phyloP scores from a whole-genome alignment of 2,797 vertebrate genomes.

The Propithecus deckenii region DNA sequence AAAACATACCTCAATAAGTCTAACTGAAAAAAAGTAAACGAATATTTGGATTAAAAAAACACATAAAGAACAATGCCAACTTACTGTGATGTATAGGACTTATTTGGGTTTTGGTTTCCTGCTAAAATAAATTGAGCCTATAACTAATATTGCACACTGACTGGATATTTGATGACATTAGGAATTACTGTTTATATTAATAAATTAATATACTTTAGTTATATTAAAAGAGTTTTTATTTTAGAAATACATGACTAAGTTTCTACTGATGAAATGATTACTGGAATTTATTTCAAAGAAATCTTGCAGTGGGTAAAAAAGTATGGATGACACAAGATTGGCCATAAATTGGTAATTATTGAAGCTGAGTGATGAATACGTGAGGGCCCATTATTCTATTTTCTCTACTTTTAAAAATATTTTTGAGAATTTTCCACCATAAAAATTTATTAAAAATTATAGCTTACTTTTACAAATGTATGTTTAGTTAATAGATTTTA shows the following conservation, averaged over 20 bases:
- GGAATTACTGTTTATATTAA: not conserved
- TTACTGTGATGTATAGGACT: not conserved
- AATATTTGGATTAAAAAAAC: not conserved
- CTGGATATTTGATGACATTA: slow-evolving; percentile 19
- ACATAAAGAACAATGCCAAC: not conserved
- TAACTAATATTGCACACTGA: not conserved
- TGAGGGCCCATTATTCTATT: not conserved
- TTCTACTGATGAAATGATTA: not conserved
- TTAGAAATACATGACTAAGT: not conserved
- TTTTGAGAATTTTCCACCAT: not conserved
- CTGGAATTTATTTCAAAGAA: not conserved
- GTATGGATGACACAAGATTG: not conserved
- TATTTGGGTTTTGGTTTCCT: not conserved
- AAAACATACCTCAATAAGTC: not conserved
- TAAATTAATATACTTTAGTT: not conserved
- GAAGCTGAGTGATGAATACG: not conserved
- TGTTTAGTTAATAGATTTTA: not conserved
- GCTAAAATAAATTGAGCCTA: not conserved
- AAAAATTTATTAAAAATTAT: not conserved
- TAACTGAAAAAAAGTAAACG: not conserved
- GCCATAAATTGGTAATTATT: not conserved
- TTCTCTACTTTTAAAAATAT: not conserved
- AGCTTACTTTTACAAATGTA: not conserved
- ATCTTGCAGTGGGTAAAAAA: not conserved
- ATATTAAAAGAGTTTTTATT: not conserved